A percentile compares a stretch with the other conserved stretches of the same genome.
Evolutionary conservation across 2,888 invertebrate species (phyloP).

Genomic region (Ormyrus nitidulus): DNA sequence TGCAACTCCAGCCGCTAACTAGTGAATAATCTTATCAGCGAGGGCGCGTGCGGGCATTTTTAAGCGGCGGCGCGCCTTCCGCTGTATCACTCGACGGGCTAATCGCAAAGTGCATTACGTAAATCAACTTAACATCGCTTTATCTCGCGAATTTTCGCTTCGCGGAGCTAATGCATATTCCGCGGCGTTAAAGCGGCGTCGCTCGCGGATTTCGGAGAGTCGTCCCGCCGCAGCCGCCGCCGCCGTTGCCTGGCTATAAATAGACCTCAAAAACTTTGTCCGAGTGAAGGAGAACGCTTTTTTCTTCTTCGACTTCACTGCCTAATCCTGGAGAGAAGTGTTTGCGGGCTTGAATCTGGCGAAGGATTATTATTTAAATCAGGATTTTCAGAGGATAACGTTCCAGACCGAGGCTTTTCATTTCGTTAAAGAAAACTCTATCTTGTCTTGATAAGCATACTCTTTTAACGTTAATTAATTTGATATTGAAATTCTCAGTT

Average conservation of each 20-base stretch:
- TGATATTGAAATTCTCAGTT: no score
- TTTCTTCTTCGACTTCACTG: no score
- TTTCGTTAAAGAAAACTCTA: no score
- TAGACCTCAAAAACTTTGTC: slow-evolving; percentile 44
- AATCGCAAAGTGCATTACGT: slow-evolving; percentile 56
- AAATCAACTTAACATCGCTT: slow-evolving; percentile 56
- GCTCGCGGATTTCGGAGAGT: slow-evolving; percentile 13
- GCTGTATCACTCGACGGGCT: slow-evolving; percentile 14
- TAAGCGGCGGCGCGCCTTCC: background rate
- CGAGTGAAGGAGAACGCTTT: no score
- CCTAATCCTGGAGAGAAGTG: no score
- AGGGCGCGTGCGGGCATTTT: background rate
- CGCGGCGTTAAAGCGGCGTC: slow-evolving; percentile 38
- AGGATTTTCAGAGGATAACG: no score
- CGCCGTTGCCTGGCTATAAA: slow-evolving; percentile 22
- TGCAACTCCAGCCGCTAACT: background rate
- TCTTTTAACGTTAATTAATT: no score
- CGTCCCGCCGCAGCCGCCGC: no score
- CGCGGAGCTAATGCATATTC: slow-evolving; percentile 58
- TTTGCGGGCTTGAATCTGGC: no score
- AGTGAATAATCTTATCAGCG: slow-evolving; percentile 25
- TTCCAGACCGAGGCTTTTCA: no score
- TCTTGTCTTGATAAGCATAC: no score
- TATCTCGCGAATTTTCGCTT: slow-evolving; percentile 57
- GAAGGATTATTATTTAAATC: no score